These are phyloP conservation scores for Ptychochromis oligacanthus DNA, from an alignment of 2,113 vertebrate genomes.

Conservation along the genomic window DNA sequence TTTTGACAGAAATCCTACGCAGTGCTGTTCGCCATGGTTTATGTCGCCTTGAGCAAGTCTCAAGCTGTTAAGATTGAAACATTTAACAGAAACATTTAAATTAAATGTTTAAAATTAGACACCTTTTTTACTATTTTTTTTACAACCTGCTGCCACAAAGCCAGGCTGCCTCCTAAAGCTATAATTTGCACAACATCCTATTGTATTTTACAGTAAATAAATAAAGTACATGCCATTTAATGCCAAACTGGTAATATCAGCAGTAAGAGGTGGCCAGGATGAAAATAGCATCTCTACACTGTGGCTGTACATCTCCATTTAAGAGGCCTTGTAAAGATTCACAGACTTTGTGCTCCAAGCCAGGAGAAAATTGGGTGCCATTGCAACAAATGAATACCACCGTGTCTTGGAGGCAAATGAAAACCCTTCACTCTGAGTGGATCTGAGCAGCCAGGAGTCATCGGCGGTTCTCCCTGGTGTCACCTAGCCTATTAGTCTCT, in stretches of 20 bases:
- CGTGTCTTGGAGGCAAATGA: slow-evolving; percentile 72
- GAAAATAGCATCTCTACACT: slow-evolving; percentile 16
- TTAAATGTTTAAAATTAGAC: too few species aligned
- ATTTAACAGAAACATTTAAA: too few species aligned
- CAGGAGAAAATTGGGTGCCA: slow-evolving; percentile 67
- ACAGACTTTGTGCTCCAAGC: slow-evolving; percentile 42
- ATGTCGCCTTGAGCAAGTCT: fast-evolving
- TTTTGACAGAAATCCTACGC: not conserved
- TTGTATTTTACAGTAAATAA: slow-evolving; percentile 4
- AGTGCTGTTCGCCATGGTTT: not conserved
- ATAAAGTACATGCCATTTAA: slow-evolving; percentile 42
- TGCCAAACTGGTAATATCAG: slow-evolving; percentile 27
- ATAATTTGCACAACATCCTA: not conserved
- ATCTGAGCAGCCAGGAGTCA: slow-evolving; percentile 66
- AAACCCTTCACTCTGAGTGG: slow-evolving; percentile 70
- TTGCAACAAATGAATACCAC: slow-evolving; percentile 72
- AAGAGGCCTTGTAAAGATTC: slow-evolving; percentile 47
- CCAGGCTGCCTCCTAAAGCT: not conserved
- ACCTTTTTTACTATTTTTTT: not conserved
- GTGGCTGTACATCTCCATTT: slow-evolving; percentile 47
- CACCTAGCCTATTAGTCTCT: slow-evolving; percentile 83
- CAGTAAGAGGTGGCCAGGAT: slow-evolving; percentile 20
- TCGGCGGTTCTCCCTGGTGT: slow-evolving; percentile 68
- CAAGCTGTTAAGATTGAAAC: not conserved
- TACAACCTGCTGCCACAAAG: not conserved